These are phyloP conservation scores for Allolobophora icterica DNA, from an alignment of 2,888 invertebrate genomes.

Conservation along the genomic window DNA sequence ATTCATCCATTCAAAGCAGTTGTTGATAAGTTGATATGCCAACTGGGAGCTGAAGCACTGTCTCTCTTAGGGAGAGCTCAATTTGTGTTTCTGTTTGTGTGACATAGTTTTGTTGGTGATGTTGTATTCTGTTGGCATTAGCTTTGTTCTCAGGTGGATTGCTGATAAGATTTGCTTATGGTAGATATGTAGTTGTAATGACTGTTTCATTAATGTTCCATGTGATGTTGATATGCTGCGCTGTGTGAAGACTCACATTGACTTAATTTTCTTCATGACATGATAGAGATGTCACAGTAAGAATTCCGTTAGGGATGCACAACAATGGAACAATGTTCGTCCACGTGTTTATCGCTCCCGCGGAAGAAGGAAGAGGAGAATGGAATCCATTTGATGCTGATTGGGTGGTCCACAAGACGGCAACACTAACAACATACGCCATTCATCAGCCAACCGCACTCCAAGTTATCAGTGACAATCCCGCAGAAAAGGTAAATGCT, in stretches of 20 bases:
- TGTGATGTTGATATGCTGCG: neutral
- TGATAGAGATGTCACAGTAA: conserved; percentile 73
- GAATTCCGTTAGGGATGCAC: conserved; percentile 77
- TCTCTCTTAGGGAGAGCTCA: too few relatives aligned
- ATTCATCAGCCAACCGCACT: conserved; percentile 75
- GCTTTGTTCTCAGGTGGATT: too few relatives aligned
- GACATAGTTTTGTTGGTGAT: too few relatives aligned
- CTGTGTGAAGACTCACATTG: neutral
- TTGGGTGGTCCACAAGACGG: conserved; percentile 68
- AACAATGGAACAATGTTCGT: conserved; percentile 85
- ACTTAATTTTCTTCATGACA: too few relatives aligned
- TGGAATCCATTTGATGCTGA: neutral
- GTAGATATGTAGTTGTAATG: too few relatives aligned
- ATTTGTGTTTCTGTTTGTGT: too few relatives aligned
- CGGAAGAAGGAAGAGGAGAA: too few relatives aligned
- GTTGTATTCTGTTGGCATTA: too few relatives aligned
- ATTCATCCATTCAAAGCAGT: too few relatives aligned
- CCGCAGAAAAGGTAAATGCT: conserved; percentile 30
- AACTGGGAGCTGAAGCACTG: too few relatives aligned
- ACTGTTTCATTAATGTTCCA: too few relatives aligned
- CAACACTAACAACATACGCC: conserved; percentile 74
- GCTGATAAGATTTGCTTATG: neutral
- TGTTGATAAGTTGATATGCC: too few relatives aligned
- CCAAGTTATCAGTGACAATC: conserved; percentile 61
- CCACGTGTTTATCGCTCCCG: conserved; percentile 74